Evolutionary conservation across 2,797 vertebrate species (phyloP).

Genomic region (Pipistrellus pipistrellus): DNA sequence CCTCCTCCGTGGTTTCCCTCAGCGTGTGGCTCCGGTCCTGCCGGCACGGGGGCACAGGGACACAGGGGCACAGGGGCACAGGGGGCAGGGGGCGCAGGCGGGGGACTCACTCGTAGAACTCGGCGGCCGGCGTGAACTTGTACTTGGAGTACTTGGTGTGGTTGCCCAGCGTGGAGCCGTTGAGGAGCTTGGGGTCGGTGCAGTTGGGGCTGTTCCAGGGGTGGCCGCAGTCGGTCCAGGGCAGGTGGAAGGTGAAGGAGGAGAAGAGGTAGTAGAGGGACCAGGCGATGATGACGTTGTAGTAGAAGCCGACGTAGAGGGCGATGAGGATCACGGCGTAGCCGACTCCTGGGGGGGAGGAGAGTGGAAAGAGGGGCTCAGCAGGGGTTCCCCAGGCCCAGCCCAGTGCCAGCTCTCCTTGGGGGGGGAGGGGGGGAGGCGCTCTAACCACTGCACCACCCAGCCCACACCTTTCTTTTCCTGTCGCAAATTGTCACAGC

Average conservation of each 20-base stretch:
- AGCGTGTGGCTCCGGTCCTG: background rate
- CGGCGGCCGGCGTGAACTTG: constrained; percentile 96
- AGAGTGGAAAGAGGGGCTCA: constrained; percentile 69
- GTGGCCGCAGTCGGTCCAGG: constrained; percentile 95
- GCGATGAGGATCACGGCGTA: constrained; percentile 99
- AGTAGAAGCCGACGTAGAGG: constrained; percentile 99
- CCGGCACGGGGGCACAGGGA: background rate
- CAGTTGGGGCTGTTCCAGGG: constrained; percentile 96
- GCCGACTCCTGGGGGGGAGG: constrained; percentile 92
- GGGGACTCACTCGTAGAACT: constrained; percentile 98
- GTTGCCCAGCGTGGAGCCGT: constrained; percentile 91
- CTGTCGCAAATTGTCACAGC: background rate
- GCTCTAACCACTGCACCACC: background rate
- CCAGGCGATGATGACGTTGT: constrained; percentile 99
- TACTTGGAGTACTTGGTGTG: constrained; percentile 95
- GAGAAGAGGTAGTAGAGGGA: constrained; percentile 98
- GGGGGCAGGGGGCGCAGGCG: background rate
- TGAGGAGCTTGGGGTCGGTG: constrained; percentile 92
- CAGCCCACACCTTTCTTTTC: fast-evolving
- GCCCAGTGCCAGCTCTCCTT: background rate
- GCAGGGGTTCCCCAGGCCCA: background rate
- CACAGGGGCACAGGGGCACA: constrained; percentile 21
- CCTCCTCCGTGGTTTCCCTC: background rate
- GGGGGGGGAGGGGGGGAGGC: too few relatives aligned
- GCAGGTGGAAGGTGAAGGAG: constrained; percentile 95